A percentile compares a stretch with the other conserved stretches of the same genome.
phyloP scores from a whole-genome alignment of 2,797 vertebrate genomes.

The Chaetodon trifasciatus region DNA sequence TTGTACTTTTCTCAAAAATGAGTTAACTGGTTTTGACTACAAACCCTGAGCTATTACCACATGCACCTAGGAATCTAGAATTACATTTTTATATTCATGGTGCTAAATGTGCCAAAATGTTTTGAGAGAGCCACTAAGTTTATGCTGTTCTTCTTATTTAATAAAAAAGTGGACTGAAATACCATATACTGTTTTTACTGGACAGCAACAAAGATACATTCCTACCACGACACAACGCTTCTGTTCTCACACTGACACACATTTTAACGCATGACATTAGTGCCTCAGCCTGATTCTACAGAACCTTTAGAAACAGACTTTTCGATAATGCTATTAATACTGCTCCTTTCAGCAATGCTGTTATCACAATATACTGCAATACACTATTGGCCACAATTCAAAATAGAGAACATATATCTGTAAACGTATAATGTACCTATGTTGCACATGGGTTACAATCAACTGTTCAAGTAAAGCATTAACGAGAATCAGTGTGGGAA shows the following conservation, averaged over 20 bases:
- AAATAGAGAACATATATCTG: background rate
- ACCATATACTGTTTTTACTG: background rate
- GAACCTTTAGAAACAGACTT: background rate
- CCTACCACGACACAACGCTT: too few species aligned
- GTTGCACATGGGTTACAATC: background rate
- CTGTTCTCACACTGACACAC: background rate
- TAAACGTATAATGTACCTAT: background rate
- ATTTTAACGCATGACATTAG: background rate
- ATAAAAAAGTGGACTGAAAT: background rate
- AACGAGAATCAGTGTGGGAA: background rate
- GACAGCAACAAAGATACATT: background rate
- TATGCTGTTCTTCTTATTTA: too few species aligned
- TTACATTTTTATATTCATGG: too few species aligned
- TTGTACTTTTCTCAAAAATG: background rate
- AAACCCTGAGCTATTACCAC: too few species aligned
- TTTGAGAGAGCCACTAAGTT: too few species aligned
- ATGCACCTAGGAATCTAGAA: too few species aligned
- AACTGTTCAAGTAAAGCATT: background rate
- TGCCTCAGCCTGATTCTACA: background rate
- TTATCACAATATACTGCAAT: background rate
- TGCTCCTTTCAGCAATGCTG: background rate
- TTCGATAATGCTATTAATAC: background rate
- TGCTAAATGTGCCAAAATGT: too few species aligned
- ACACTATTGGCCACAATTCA: background rate
- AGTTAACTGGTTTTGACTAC: too few species aligned